These are phyloP conservation scores for Emydocephalus ijimae DNA, from an alignment of 2,113 vertebrate genomes.

Conservation along the genomic window DNA sequence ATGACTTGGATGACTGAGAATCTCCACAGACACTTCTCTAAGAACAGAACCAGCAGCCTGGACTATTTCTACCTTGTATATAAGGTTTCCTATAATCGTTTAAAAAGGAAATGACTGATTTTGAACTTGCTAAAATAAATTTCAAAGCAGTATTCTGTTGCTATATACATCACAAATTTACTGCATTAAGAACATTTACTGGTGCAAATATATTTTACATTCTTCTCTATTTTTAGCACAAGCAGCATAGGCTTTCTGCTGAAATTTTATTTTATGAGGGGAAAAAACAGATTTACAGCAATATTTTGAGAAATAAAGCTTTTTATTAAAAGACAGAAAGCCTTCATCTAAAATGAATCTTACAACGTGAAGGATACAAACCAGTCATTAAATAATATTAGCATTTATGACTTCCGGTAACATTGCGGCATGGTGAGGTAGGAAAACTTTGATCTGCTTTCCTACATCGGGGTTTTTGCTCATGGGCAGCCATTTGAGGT, in stretches of 20 bases:
- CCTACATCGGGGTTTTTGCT: no score
- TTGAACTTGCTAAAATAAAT: constrained; percentile 41
- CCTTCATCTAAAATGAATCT: constrained; percentile 42
- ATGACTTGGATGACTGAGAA: no score
- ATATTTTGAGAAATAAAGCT: not conserved
- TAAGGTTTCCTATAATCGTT: constrained; percentile 29
- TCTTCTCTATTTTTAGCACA: constrained; percentile 32
- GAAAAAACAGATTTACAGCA: not conserved
- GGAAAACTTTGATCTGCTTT: no score
- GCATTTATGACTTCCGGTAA: no score
- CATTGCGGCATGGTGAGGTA: no score
- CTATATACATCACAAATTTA: not conserved
- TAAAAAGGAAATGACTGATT: constrained; percentile 33
- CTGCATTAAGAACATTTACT: constrained; percentile 27
- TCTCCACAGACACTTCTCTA: not conserved
- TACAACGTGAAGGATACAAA: constrained; percentile 9
- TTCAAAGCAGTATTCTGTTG: constrained; percentile 12
- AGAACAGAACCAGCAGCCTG: constrained; percentile 44
- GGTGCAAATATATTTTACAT: constrained; percentile 27
- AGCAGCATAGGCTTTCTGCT: not conserved
- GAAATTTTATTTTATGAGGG: constrained; percentile 3
- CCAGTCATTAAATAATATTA: constrained; percentile 7
- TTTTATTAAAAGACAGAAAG: constrained; percentile 35
- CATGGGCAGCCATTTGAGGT: no score
- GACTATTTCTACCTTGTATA: constrained; percentile 33